These are phyloP conservation scores for Drosophila kuntzei DNA, from an alignment of 2,888 invertebrate species.

Conservation along the genomic window DNA sequence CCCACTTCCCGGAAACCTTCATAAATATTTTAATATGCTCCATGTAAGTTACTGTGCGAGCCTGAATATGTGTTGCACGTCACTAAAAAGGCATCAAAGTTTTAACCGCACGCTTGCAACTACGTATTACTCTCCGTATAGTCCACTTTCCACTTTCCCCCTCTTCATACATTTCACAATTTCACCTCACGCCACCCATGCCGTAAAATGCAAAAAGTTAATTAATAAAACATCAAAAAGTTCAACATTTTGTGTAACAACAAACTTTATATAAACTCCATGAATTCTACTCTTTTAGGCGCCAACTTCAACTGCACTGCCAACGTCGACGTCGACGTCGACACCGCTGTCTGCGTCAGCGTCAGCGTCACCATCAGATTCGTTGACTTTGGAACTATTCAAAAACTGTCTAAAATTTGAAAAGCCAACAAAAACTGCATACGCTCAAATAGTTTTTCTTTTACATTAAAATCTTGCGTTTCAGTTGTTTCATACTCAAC, in stretches of 20 bases:
- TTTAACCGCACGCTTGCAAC: constrained; percentile 72
- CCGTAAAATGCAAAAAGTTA: constrained; percentile 75
- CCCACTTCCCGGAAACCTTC: constrained; percentile 31
- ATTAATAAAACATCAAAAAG: constrained; percentile 82
- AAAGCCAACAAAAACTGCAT: constrained; percentile 22
- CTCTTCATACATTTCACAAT: neutral
- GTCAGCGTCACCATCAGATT: constrained; percentile 12
- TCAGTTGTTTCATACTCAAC: constrained; percentile 23
- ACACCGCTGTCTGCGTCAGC: constrained; percentile 6
- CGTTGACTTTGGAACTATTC: constrained; percentile 49
- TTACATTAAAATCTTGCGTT: constrained; percentile 42
- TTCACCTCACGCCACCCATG: constrained; percentile 1
- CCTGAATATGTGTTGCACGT: constrained; percentile 63
- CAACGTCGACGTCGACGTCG: constrained; percentile 12
- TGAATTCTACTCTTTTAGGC: constrained; percentile 72
- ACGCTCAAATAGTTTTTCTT: constrained; percentile 56
- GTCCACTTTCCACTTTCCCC: constrained; percentile 3
- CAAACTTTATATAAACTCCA: constrained; percentile 80
- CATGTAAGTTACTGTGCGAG: constrained; percentile 52
- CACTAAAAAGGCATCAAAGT: constrained; percentile 80
- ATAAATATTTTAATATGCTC: constrained; percentile 76
- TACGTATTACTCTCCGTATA: constrained; percentile 27
- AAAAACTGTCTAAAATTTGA: constrained; percentile 52
- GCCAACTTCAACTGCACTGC: constrained; percentile 30
- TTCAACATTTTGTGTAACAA: constrained; percentile 77